Base-by-base conservation (phyloP, 1,140 invertebrate species). In the Anastrepha obliqua region DNA sequence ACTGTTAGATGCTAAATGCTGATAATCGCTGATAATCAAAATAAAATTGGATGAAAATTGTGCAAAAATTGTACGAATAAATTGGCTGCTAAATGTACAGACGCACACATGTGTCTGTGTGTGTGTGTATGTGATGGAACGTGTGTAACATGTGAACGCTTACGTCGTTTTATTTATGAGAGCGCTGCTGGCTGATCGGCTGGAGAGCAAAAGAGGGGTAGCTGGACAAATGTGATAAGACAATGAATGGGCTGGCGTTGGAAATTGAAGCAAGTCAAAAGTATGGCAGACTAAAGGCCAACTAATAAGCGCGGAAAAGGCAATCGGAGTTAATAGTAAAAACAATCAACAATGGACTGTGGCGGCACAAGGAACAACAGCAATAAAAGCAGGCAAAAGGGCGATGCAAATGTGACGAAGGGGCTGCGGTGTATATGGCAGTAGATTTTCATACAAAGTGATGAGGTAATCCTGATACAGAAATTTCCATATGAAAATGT, bases 41-140 rank as follows among this genome's bases (percentile, higher is more conserved):
- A 81, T 81, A 81, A 81, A 81, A 81, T 81, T 58, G 47, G 74
- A 81, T 55, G 74, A 81, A 81, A 81, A 81, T 81, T 81, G 74
- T 81, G n/a, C 74, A 81, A 81, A 81, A 81, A 81, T 55, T 81
- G 44, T 81, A n/a, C 74, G 74, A 51, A 20, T 55, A 81, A 81
- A 55, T 81, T 81, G 47, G 17, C 74, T 81, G 47, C 47, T 58
- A 81, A 81, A 81, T 81, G n/a, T 39, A 8, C 17, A 39, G 9
- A 67, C 13, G 39, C 8, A 39, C 39, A 11, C 13, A 51, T 58
- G 20, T 58, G 5, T 4, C 2, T 20, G 44, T 81, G n/a, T 6
- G 6, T 29, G 47, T 20, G 7, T 20, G 17, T 78, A 6, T 5
- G 47, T 39, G 70, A 42, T 20, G 70, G 17, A n/a, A 44, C 17